Conservation (phyloP, 2,888 invertebrate genomes). For the Bellardia bayeri region DNA sequence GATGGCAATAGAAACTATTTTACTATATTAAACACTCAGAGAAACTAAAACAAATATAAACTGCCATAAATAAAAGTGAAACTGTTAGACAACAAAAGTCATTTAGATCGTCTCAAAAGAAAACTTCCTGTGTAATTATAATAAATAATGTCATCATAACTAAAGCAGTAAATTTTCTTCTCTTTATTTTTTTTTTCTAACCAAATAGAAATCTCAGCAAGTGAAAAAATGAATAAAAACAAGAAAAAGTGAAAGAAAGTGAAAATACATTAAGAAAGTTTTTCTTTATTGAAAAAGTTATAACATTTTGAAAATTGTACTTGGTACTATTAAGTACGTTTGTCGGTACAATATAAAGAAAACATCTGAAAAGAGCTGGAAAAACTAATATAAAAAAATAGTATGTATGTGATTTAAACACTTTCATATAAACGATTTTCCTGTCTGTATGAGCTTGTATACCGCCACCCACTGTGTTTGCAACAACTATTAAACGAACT, state of each 20-base stretch:
- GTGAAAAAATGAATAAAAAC: not conserved
- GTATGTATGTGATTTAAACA: not conserved
- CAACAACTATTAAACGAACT: conserved; percentile 14
- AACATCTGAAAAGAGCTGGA: not conserved
- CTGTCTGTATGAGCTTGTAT: not conserved
- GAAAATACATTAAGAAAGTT: conserved; percentile 36
- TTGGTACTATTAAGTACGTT: not conserved
- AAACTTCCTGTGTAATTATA: not conserved
- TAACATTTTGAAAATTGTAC: conserved; percentile 1
- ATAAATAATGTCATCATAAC: not conserved
- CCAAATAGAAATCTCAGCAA: not conserved
- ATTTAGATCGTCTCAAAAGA: not conserved
- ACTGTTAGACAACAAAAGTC: not conserved
- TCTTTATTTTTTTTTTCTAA: not conserved
- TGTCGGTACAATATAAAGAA: conserved; percentile 1
- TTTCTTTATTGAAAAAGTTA: conserved; percentile 53
- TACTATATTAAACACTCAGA: not conserved
- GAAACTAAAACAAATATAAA: not conserved
- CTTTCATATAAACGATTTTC: not conserved
- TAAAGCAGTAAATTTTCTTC: not conserved
- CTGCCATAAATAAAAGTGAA: not conserved
- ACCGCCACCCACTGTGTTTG: not conserved
- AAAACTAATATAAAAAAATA: not conserved
- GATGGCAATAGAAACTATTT: not conserved
- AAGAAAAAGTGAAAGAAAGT: not conserved